Base-by-base conservation (phyloP, 1,140 invertebrate genomes). In the Ruditapes philippinarum region DNA sequence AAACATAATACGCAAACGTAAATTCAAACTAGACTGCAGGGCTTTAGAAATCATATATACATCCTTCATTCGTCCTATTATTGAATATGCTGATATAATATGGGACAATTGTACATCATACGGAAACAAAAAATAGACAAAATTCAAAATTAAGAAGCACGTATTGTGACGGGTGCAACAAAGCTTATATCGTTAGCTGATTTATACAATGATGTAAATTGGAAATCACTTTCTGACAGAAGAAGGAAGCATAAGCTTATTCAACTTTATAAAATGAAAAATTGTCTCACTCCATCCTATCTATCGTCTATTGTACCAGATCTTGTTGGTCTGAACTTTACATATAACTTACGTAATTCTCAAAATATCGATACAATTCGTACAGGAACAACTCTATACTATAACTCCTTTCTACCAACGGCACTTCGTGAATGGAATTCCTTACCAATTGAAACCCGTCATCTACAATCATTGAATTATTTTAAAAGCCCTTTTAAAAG, bases 1-100 rank as follows among this genome's bases (percentile, higher is more conserved):
- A 82, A 70, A 84, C 38, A 49, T 74, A 3, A 65, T 84, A 17
- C 22, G 28, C 54, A 74, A 33, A 57, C 25, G 83, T 25, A 78
- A 83, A 51, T 88, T 51, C n/a, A 51, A 5, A 40, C 12, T 82
- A 22, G 31, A 70, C 28, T 36, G 89, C 14, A 33, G 62, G 78
- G 31, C 83, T 14, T 19, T 88, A 5, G 76, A 83, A 28, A 83
- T 33, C 22, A 65, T 90, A 7, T 90, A 90, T 68, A 82, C 78
- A 51, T 76, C 49, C 5, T 83, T 90, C 68, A 25, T 88, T 40
- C 19, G 84, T 19, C 70, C 79, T 40, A 68, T 88, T 19, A 17
- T 88, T 4, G 89, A 90, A 74, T 88, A 90, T 88, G 79, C 78
- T 14, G 79, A 87, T 45, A 38, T 88, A 7, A 42, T 90, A 4